Evolutionary conservation across 2,113 vertebrate genomes (phyloP).

Genomic region (Macheiramphus alcinus): DNA sequence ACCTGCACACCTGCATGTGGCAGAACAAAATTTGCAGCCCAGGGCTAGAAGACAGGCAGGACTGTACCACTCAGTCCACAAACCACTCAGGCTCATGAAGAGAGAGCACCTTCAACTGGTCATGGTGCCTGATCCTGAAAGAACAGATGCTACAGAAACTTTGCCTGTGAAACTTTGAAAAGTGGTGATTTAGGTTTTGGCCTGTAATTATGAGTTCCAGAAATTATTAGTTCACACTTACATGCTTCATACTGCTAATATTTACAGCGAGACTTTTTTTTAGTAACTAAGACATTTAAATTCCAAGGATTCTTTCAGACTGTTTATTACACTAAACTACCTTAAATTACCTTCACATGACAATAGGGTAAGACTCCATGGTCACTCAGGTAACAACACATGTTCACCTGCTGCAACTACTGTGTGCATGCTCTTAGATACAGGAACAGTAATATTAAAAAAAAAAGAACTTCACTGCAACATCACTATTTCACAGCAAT

Average conservation of each 20-base stretch:
- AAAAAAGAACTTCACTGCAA: neutral
- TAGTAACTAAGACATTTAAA: neutral
- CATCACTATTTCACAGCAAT: neutral
- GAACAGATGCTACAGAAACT: neutral
- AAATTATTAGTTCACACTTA: neutral
- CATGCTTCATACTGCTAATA: neutral
- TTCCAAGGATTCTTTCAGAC: neutral
- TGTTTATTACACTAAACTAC: neutral
- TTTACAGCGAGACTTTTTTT: neutral
- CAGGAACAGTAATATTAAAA: neutral
- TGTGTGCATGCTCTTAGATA: neutral
- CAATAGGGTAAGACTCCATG: neutral
- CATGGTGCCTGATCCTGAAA: neutral
- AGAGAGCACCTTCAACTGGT: neutral
- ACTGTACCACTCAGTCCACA: neutral
- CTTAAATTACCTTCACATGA: neutral
- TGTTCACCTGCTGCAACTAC: rapidly evolving
- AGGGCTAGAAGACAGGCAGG: neutral
- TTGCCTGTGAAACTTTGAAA: neutral
- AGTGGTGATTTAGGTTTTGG: neutral
- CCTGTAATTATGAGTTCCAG: neutral
- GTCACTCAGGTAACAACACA: neutral
- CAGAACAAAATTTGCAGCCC: neutral
- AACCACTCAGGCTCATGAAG: neutral
- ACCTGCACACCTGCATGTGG: rapidly evolving